A percentile compares a stretch with the other conserved stretches of the same genome.
phyloP scores from a whole-genome alignment of 2,888 invertebrate genomes.

The Plusia festucae region DNA sequence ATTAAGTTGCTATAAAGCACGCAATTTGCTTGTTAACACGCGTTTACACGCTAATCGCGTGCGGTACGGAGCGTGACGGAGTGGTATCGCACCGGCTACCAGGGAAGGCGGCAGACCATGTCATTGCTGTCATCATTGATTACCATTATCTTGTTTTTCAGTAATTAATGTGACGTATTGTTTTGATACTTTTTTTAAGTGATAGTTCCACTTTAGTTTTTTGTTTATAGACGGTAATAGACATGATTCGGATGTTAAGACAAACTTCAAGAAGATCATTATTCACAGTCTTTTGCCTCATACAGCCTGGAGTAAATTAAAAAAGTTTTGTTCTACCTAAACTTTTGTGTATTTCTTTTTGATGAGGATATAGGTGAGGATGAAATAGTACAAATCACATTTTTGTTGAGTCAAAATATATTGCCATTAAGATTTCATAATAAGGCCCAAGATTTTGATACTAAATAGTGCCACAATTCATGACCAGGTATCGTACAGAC shows the following conservation, averaged over 20 bases:
- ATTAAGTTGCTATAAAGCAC: constrained; percentile 49
- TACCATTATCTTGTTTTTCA: not conserved
- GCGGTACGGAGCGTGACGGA: constrained; percentile 77
- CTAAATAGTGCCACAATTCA: too few relatives aligned
- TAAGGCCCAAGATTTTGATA: too few relatives aligned
- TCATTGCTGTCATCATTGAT: constrained; percentile 45
- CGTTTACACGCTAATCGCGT: constrained; percentile 77
- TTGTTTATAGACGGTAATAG: not conserved
- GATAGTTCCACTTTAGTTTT: not conserved
- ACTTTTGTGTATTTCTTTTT: too few relatives aligned
- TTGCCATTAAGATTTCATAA: too few relatives aligned
- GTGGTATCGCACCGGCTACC: constrained; percentile 58
- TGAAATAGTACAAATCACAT: too few relatives aligned
- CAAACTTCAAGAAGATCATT: too few relatives aligned
- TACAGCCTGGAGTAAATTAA: too few relatives aligned
- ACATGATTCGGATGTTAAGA: not conserved
- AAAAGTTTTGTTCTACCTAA: too few relatives aligned
- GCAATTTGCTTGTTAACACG: constrained; percentile 53
- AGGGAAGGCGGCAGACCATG: constrained; percentile 62
- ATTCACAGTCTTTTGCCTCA: too few relatives aligned
- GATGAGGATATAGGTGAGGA: too few relatives aligned
- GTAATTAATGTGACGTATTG: constrained; percentile 12
- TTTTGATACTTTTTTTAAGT: not conserved
- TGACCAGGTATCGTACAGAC: too few relatives aligned
- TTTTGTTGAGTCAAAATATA: too few relatives aligned